Evolutionary conservation across 2,113 vertebrate genomes (phyloP).

Genomic region (Lepus europaeus): DNA sequence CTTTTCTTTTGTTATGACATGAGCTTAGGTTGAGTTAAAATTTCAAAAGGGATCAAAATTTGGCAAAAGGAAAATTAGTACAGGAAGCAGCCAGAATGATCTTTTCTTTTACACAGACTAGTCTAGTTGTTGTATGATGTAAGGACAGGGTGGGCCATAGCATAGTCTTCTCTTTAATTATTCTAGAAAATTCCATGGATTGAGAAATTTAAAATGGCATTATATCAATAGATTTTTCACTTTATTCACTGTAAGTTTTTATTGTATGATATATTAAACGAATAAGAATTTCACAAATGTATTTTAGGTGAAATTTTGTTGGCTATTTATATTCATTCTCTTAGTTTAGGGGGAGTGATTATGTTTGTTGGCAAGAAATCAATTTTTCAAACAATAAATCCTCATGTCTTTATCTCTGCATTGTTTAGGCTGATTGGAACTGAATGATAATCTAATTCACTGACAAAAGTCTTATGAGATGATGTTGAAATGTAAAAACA

Average conservation of each 20-base stretch:
- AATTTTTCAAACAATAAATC: background rate
- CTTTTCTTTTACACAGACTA: background rate
- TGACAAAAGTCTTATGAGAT: background rate
- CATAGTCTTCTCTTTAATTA: background rate
- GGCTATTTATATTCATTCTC: background rate
- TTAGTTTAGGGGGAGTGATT: background rate
- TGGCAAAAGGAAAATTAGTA: background rate
- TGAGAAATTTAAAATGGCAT: background rate
- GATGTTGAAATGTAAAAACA: background rate
- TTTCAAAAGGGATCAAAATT: background rate
- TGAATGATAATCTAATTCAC: background rate
- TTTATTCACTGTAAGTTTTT: constrained; percentile 7
- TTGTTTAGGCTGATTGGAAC: background rate
- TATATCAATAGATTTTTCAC: background rate
- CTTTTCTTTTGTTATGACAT: background rate
- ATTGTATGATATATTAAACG: background rate
- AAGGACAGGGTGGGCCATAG: background rate
- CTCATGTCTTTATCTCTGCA: background rate
- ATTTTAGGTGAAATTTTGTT: constrained; percentile 33
- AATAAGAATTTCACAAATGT: constrained; percentile 11
- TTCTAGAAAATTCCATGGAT: background rate
- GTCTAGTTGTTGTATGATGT: background rate
- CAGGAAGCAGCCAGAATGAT: background rate
- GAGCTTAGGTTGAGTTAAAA: background rate
- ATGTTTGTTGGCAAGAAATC: constrained; percentile 18